Percentiles rank a stretch among this genome's conserved stretches.
phyloP scores from a whole-genome alignment of 2,113 vertebrate species.

The Terrapene triunguis region DNA sequence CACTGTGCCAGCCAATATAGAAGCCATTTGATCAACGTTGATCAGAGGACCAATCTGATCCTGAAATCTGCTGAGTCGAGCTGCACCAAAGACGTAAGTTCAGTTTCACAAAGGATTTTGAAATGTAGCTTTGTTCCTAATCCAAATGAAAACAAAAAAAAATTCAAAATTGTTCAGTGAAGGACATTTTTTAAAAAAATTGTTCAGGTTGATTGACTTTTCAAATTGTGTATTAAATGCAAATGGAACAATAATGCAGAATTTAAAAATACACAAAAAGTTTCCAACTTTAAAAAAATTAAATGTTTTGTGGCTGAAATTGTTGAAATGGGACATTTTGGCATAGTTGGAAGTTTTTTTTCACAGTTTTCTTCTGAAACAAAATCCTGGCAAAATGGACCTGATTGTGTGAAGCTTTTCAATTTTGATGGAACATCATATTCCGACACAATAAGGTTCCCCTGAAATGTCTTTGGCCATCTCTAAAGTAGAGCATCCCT shows the following conservation, averaged over 20 bases:
- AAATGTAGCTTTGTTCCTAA: rapidly evolving
- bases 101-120: rapidly evolving
- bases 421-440: slow-evolving; percentile 30
- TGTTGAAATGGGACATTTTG: neutral
- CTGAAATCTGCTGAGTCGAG: rapidly evolving
- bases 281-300: neutral
- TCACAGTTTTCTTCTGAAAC: neutral
- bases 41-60: neutral
- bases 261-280: rapidly evolving
- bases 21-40: neutral
- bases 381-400: slow-evolving; percentile 6
- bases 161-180: rapidly evolving
- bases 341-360: neutral
- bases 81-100: neutral
- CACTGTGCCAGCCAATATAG: neutral
- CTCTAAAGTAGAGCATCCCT: slow-evolving; percentile 41
- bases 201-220: neutral
- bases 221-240: neutral
- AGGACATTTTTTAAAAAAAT: neutral
- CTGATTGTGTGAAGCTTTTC: neutral
- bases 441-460: neutral
- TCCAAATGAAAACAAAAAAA: neutral
- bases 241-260: neutral
- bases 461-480: neutral
- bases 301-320: neutral